Conservation (phyloP, 2,113 vertebrate genomes). For the Phalacrocorax pelagicus region DNA sequence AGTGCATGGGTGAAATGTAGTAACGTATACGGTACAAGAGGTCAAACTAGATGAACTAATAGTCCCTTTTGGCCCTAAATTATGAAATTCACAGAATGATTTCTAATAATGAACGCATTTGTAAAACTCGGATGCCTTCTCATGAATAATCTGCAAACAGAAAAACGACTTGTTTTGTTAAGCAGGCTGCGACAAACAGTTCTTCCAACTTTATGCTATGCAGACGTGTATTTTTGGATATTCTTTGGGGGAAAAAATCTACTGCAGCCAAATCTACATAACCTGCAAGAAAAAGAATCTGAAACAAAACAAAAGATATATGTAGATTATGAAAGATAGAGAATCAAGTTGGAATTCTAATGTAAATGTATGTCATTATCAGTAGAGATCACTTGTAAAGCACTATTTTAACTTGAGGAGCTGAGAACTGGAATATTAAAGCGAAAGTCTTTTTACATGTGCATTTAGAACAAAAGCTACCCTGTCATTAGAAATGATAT, state of each 20-base stretch:
- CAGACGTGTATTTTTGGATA: constrained; percentile 51
- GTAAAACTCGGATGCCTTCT: neutral
- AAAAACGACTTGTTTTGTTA: constrained; percentile 45
- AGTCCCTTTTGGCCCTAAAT: neutral
- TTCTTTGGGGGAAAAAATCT: constrained; percentile 42
- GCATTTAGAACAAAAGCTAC: constrained; percentile 71
- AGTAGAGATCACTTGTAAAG: constrained; percentile 31
- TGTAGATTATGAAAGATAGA: constrained; percentile 45
- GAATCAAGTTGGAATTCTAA: constrained; percentile 48
- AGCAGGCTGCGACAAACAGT: constrained; percentile 38
- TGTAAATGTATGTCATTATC: constrained; percentile 53
- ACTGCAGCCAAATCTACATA: constrained; percentile 53
- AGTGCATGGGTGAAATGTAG: neutral
- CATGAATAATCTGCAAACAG: constrained; percentile 10
- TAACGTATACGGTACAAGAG: neutral
- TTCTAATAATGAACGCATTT: constrained; percentile 23
- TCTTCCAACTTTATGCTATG: constrained; percentile 39
- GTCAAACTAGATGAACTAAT: neutral
- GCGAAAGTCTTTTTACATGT: constrained; percentile 37
- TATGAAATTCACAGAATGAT: neutral
- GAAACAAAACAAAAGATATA: constrained; percentile 46
- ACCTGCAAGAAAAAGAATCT: constrained; percentile 1
- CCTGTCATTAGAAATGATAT: constrained; percentile 66
- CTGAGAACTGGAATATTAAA: constrained; percentile 52
- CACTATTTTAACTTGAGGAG: constrained; percentile 59